phyloP scores from a whole-genome alignment of 2,797 vertebrate genomes.

The Enteromius fasciolatus region DNA sequence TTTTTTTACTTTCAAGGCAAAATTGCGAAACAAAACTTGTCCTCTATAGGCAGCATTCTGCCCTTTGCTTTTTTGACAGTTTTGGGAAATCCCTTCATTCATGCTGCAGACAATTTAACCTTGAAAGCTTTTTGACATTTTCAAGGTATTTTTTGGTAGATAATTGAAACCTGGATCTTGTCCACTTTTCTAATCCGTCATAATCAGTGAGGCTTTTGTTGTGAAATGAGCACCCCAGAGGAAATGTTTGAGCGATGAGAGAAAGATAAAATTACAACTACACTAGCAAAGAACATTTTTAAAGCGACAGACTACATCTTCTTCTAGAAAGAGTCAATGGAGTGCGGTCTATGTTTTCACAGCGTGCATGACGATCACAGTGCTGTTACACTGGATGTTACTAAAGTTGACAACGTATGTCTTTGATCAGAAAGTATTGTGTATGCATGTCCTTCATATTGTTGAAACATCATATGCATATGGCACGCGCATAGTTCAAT shows the following conservation, averaged over 20 bases:
- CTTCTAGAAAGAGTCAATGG: not conserved
- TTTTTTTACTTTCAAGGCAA: not conserved
- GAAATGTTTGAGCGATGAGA: conserved; percentile 8
- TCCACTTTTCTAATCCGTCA: conserved; percentile 2
- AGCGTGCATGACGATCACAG: conserved; percentile 2
- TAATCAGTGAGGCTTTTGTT: conserved; percentile 23
- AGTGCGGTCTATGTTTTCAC: conserved; percentile 2
- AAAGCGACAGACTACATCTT: conserved; percentile 12
- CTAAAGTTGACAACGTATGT: not conserved
- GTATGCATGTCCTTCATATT: not conserved
- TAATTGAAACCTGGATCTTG: conserved; percentile 9
- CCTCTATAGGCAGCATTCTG: not conserved
- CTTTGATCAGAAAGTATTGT: not conserved
- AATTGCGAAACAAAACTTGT: not conserved
- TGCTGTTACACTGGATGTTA: not conserved
- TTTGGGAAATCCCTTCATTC: not conserved
- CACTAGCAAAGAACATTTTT: not conserved
- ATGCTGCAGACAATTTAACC: not conserved
- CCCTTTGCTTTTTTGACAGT: not conserved
- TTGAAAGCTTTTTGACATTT: not conserved
- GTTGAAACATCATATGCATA: conserved; percentile 32
- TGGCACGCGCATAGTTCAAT: not conserved
- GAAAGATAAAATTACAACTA: conserved; percentile 27
- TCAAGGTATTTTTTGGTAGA: not conserved
- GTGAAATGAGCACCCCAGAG: conserved; percentile 13